Evolutionary conservation across 2,113 vertebrate genomes (phyloP).

Genomic region (Chaetodon trifascialis): DNA sequence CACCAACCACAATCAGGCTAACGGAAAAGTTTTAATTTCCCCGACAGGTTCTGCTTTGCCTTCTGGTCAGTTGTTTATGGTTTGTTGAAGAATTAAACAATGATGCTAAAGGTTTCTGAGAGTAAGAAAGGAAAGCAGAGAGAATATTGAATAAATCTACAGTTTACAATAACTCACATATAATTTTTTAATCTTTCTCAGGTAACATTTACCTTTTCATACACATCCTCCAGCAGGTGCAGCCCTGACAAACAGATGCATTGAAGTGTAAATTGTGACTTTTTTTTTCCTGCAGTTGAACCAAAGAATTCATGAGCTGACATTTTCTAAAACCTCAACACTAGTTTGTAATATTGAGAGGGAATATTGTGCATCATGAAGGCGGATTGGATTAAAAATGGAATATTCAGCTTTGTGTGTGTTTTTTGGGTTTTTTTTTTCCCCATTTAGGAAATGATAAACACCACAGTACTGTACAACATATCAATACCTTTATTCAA

Average conservation of each 20-base stretch:
- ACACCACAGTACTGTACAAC: not conserved
- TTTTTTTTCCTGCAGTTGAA: not conserved
- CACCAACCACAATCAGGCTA: not conserved
- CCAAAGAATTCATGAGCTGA: not conserved
- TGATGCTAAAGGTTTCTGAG: not conserved
- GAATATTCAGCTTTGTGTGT: not conserved
- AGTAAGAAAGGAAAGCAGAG: not conserved
- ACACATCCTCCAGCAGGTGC: not conserved
- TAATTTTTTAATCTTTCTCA: not conserved
- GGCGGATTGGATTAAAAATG: constrained; percentile 17
- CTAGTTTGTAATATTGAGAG: not conserved
- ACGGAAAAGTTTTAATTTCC: not conserved
- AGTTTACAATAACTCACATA: not conserved
- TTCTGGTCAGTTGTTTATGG: not conserved
- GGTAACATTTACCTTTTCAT: constrained; percentile 4
- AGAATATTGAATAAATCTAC: not conserved
- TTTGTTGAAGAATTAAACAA: not conserved
- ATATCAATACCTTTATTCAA: constrained; percentile 69
- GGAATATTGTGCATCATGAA: not conserved
- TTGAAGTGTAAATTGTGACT: not conserved
- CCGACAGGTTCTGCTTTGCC: not conserved
- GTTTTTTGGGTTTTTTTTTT: too few species aligned
- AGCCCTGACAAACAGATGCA: not conserved
- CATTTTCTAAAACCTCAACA: not conserved
- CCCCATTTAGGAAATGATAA: not conserved